Evolutionary conservation across 2,797 vertebrate genomes (phyloP), one percentile per base, ranked within the genome.

Genomic region (Gymnothorax javanicus): DNA sequence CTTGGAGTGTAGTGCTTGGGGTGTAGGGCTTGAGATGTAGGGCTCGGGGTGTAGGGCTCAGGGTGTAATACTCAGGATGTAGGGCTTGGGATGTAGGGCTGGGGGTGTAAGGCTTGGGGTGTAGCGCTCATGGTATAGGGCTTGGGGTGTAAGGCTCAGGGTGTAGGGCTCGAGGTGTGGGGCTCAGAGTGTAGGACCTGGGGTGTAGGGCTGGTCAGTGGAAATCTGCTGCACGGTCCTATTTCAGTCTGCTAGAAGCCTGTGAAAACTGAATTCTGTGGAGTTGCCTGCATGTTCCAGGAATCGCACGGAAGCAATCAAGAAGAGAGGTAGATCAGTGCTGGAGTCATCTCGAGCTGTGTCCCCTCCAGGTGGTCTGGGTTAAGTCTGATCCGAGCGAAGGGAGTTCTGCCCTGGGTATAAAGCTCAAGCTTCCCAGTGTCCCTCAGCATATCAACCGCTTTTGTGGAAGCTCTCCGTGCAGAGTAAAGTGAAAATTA

Each of bases 371-470:
- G 56, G 86, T 84, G 79, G 67, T 82, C 6, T 20, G 60, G 23
- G 69, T 69, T 54, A 79, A 89, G 90, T 87, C 91, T 89, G 88
- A 89, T 77, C 81, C 23, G 90, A 92, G 90, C 91, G 89, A 87
- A 86, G 88, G 88, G 87, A 79, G 89, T 89, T 87, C 71, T 87
- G 87, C 86, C 85, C 86, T 67, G 84, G 84, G 83, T 13, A 43
- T 90, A 90, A 92, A 92, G 92, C 92, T 91, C 89, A 82, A n/a
- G 52, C 25, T 89, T 81, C 87, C 77, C 50, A 1, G 43, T 84
- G 91, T 91, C 91, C 91, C 92, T 93, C 90, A 89, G 86, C 86
- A 87, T 90, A 90, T 87, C 85, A 8, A 20, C 54, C 85, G 87
- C 90, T 91, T 89, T 86, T 73, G 88, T 84, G 91, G 90, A 89